Percentiles rank a stretch among this genome's conserved stretches.
Evolutionary conservation across 2,888 invertebrate genomes (phyloP).

Genomic region (Mesorhabditis spiculigera): DNA sequence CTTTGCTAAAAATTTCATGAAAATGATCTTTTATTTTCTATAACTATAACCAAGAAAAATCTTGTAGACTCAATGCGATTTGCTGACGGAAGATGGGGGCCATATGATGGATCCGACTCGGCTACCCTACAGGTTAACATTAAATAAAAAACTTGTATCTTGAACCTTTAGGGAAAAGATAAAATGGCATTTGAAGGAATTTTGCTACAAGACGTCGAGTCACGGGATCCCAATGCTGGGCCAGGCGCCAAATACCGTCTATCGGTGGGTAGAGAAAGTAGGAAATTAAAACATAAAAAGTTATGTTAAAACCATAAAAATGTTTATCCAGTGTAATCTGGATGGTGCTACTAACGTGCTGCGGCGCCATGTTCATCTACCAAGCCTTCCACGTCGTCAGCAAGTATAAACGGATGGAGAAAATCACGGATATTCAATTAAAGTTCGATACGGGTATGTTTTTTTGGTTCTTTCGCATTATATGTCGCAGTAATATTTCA

Average conservation of each 20-base stretch:
- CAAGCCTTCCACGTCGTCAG: slow-evolving; percentile 46
- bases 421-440: slow-evolving; percentile 53
- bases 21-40: slow-evolving; percentile 2
- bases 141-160: not conserved
- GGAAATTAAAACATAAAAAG: not conserved
- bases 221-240: slow-evolving; percentile 54
- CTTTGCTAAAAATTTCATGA: not conserved
- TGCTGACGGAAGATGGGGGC: slow-evolving; percentile 46
- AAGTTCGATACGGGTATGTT: slow-evolving; percentile 47
- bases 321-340: slow-evolving; percentile 32
- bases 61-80: slow-evolving; percentile 36
- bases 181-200: slow-evolving; percentile 46
- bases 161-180: slow-evolving; percentile 33
- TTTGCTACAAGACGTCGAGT: slow-evolving; percentile 52
- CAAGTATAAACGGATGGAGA: slow-evolving; percentile 49
- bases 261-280: slow-evolving; percentile 21
- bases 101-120: slow-evolving; percentile 45
- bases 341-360: slow-evolving; percentile 39
- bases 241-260: slow-evolving; percentile 43
- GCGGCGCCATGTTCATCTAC: slow-evolving; percentile 42
- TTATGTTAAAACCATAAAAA: not conserved
- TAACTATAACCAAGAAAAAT: slow-evolving; percentile 9
- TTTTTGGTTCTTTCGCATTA: not conserved
- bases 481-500: too few relatives aligned
- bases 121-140: slow-evolving; percentile 35